Base-by-base conservation (phyloP, 2,797 vertebrate genomes). In the Tachyglossus aculeatus region DNA sequence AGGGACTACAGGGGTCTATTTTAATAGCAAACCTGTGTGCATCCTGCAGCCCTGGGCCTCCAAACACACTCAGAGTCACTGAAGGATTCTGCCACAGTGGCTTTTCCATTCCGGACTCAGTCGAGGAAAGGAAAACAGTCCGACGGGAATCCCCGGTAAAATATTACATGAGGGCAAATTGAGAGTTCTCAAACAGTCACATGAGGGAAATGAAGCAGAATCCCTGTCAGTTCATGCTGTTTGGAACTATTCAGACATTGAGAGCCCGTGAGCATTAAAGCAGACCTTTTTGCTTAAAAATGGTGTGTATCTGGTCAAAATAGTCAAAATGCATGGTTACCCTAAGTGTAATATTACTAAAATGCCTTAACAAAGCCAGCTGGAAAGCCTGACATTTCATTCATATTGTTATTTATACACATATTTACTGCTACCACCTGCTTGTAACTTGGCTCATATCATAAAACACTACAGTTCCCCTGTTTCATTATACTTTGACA, bases 351-450 rank as follows among this genome's bases (percentile, higher is more conserved):
- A 77, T 82, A 86, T 80, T 80, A 82, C 81, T 87, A 63, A 89
- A 90, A 85, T 16, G 67, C 55, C 81, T 89, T 88, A 78, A 70
- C 75, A 84, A 84, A 89, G 82, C 83, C 88, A 89, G 85, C 84
- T 88, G 83, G 82, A 87, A 86, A 78, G 80, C 65, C 71, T 89
- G 81, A 87, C 85, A 90, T 86, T 89, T 89, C 86, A 83, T 88
- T 82, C 86, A 82, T 86, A 87, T 77, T 88, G 83, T 91, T 90
- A 92, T 92, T 91, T 90, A 91, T 88, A 90, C 83, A 88, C 83
- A 86, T 88, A 88, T 92, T 93, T 91, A 90, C 84, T 78, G 83
- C 78, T 88, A 88, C 87, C 89, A 90, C 88, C 88, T 91, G 91
- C 88, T 85, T 86, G 78, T 71, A 76, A 76, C 84, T 84, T 83